Evolutionary conservation across 2,888 invertebrate species (phyloP).

Genomic region (Parnassius mnemosyne): DNA sequence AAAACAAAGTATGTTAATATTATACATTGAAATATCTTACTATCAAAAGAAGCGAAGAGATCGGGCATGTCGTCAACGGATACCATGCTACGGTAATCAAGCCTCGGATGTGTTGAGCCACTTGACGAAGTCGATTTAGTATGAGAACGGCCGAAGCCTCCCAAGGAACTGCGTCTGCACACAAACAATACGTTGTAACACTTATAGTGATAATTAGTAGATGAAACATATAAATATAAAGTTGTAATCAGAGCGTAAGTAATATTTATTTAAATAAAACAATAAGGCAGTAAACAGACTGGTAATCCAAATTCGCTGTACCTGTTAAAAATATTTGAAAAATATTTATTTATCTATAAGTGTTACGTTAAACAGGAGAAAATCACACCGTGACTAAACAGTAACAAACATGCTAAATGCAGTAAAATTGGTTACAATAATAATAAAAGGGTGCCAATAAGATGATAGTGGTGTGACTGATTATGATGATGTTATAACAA

Average conservation of each 20-base stretch:
- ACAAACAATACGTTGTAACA: constrained; percentile 16
- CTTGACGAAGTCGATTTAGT: constrained; percentile 83
- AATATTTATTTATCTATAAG: constrained; percentile 1
- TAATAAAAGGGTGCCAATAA: constrained; percentile 21
- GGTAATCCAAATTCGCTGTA: constrained; percentile 19
- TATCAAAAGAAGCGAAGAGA: constrained; percentile 95
- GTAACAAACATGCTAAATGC: constrained; percentile 20
- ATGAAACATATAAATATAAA: background rate
- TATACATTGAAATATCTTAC: constrained; percentile 77
- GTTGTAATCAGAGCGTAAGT: background rate
- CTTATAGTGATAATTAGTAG: background rate
- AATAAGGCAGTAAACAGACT: background rate
- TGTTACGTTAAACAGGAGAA: constrained; percentile 6
- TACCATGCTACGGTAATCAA: constrained; percentile 96
- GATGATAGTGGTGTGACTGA: constrained; percentile 22
- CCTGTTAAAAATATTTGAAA: constrained; percentile 16
- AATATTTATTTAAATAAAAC: background rate
- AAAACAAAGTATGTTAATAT: background rate
- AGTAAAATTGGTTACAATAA: constrained; percentile 14
- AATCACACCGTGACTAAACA: constrained; percentile 21
- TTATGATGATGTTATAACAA: constrained; percentile 8
- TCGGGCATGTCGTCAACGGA: constrained; percentile 97
- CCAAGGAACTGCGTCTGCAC: constrained; percentile 90
- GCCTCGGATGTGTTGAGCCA: constrained; percentile 84
- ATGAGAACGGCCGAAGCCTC: constrained; percentile 89